Conservation (phyloP, 2,888 invertebrate genomes). For the Melieria crassipennis region DNA sequence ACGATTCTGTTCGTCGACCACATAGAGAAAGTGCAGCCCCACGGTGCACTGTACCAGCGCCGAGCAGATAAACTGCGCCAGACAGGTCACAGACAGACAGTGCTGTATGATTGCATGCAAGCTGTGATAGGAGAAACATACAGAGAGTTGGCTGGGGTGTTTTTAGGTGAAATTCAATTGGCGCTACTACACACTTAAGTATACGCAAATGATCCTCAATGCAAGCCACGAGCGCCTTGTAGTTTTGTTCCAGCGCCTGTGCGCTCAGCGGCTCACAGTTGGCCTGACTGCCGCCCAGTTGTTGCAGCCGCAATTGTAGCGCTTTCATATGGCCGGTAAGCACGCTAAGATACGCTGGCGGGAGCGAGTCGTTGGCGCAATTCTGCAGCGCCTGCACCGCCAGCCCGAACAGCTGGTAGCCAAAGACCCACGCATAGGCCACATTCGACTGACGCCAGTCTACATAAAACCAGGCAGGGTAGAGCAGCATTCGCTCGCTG, state of each 20-base stretch:
- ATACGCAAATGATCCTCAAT: slow-evolving; percentile 56
- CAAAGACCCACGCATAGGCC: slow-evolving; percentile 45
- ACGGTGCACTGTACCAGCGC: slow-evolving; percentile 63
- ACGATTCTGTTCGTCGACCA: slow-evolving; percentile 53
- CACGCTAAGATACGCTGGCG: slow-evolving; percentile 56
- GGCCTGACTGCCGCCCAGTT: no score
- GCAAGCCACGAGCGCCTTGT: slow-evolving; percentile 49
- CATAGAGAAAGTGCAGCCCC: slow-evolving; percentile 67
- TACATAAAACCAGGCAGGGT: slow-evolving; percentile 60
- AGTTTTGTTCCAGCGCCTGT: slow-evolving; percentile 36
- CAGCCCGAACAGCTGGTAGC: slow-evolving; percentile 55
- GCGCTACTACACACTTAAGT: slow-evolving; percentile 41
- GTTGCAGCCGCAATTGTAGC: slow-evolving; percentile 51
- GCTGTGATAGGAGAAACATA: slow-evolving; percentile 55
- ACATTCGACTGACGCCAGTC: slow-evolving; percentile 51
- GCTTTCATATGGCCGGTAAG: slow-evolving; percentile 57
- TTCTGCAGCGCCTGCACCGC: slow-evolving; percentile 57
- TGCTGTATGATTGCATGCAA: no score
- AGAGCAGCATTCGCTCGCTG: slow-evolving; percentile 48
- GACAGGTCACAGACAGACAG: no score
- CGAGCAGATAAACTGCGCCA: slow-evolving; percentile 52
- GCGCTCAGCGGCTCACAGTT: background rate
- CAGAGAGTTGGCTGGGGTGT: no score
- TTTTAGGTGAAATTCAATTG: background rate
- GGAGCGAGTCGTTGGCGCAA: slow-evolving; percentile 61